Base-by-base conservation (phyloP, 2,113 vertebrate species). In the Steatornis caripensis region DNA sequence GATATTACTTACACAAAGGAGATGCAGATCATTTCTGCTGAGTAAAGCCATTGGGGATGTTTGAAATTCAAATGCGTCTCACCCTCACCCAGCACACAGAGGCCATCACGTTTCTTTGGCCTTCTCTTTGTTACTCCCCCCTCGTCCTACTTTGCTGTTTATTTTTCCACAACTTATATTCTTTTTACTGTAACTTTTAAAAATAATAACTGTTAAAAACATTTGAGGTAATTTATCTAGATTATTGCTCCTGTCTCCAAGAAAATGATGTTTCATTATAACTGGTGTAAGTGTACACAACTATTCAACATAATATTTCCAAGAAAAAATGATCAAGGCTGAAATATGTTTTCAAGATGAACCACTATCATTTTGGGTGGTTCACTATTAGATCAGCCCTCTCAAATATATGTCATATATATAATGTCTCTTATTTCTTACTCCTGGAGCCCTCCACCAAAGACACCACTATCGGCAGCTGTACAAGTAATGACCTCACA, bases 1-100 rank as follows among this genome's bases (percentile, higher is more conserved):
- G 86, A 61, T 79, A 92, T 90, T 92, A 65, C 84, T 90, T 13
- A 82, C 89, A 95, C 83, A 89, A 75, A 96, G 72, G 66, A 93
- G 89, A 21, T 57, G 86, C 62, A 95, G 78, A 94, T 70, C 43
- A 64, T 94, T 96, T 94, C 84, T 96, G 95, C 92, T 95, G 94
- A 94, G 51, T 53, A 95, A 88, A 92, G 48, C 37, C 58, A 91
- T 46, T 54, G 70, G 69, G 57, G 39, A 85, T 30, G 91, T 83
- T 74, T 87, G 86, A 96, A 93, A 95, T 96, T 90, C 92, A 94
- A 90, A 92, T 43, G n/a, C 10, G 39, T 48, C 64, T 90, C 79
- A 23, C 55, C 55, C 54, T 68, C 53, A 78, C 71, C 88, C 76
- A 78, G 60, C 37, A 51, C 51, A 75, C 5, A 9, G 3, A 76